A percentile compares a stretch with the other conserved stretches of the same genome.
Conservation (phyloP, 2,797 vertebrate genomes). For the Pampus argenteus region DNA sequence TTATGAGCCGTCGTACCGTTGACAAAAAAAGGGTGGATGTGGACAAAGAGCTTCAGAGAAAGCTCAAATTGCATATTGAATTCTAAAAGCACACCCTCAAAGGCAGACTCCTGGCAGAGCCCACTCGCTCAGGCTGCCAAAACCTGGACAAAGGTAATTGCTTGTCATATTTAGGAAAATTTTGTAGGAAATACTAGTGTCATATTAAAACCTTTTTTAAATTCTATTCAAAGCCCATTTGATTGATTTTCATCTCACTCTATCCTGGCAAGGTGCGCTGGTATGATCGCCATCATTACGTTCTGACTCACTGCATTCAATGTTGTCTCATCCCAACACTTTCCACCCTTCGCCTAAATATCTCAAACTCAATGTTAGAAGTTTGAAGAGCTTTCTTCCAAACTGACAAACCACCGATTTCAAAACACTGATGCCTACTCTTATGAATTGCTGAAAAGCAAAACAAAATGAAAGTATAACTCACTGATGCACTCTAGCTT, state of each 20-base stretch:
- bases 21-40: constrained; percentile 59
- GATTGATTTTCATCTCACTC: constrained; percentile 53
- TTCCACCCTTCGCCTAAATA: neutral
- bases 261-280: constrained; percentile 29
- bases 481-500: neutral
- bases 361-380: constrained; percentile 16
- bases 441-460: constrained; percentile 7
- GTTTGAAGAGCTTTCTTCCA: constrained; percentile 6
- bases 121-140: constrained; percentile 58
- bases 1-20: constrained; percentile 56
- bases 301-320: constrained; percentile 28
- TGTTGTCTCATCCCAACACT: constrained; percentile 29
- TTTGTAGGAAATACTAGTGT: constrained; percentile 69
- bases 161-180: constrained; percentile 78
- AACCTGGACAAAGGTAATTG: constrained; percentile 76
- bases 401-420: constrained; percentile 31
- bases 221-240: constrained; percentile 53
- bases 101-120: constrained; percentile 70
- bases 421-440: constrained; percentile 11
- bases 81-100: constrained; percentile 69
- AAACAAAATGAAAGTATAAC: constrained; percentile 12
- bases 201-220: constrained; percentile 60
- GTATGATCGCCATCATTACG: constrained; percentile 25
- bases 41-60: constrained; percentile 71
- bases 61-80: constrained; percentile 74